Evolutionary conservation across 2,113 vertebrate species (phyloP).

Genomic region (Gambusia affinis): DNA sequence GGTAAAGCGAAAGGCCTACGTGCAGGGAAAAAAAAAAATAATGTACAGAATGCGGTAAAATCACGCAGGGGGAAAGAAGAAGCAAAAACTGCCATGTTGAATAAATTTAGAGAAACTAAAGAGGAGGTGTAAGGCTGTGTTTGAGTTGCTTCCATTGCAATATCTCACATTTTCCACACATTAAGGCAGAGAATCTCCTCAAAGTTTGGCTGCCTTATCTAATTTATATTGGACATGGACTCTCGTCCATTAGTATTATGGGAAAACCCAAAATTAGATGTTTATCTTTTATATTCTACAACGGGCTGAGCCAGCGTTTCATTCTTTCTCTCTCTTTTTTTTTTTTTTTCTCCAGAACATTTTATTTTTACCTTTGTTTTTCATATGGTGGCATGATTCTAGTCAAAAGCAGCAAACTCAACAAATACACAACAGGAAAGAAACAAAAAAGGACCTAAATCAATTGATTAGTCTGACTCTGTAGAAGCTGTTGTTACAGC

Average conservation of each 20-base stretch:
- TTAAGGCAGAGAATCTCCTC: neutral
- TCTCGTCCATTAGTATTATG: neutral
- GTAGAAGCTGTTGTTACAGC: neutral
- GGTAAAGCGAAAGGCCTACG: constrained; percentile 40
- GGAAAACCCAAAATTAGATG: neutral
- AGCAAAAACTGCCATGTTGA: constrained; percentile 36
- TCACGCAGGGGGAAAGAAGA: neutral
- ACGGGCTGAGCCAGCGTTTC: neutral
- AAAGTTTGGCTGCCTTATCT: neutral
- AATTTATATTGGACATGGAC: neutral
- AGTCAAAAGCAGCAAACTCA: neutral
- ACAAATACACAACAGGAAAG: neutral
- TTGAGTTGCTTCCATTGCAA: neutral
- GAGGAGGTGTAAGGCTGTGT: neutral
- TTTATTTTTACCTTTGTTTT: neutral
- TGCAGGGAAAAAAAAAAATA: constrained; percentile 1
- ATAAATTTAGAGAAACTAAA: constrained; percentile 25
- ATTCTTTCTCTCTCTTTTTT: neutral
- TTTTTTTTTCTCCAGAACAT: neutral
- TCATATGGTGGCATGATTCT: neutral
- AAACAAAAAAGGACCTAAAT: neutral
- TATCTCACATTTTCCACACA: neutral
- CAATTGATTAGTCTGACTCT: neutral
- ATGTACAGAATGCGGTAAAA: constrained; percentile 67
- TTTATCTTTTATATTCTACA: neutral